These are phyloP conservation scores for Nesospiza acunhae DNA, from an alignment of 2,113 vertebrate genomes.

Conservation along the genomic window DNA sequence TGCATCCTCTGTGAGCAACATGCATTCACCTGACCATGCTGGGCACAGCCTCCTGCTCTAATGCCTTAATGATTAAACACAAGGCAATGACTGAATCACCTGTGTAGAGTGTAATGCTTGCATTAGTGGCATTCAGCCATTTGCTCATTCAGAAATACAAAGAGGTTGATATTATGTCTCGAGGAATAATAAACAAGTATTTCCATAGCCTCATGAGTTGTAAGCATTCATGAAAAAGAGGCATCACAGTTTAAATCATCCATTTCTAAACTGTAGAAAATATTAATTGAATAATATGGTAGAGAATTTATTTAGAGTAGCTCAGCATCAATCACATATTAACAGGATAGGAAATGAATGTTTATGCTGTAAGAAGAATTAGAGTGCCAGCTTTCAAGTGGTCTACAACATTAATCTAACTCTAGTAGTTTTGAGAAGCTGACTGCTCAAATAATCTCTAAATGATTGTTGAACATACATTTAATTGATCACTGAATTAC, in stretches of 20 bases:
- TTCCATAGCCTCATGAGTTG: background rate
- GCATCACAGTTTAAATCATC: background rate
- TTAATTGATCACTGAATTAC: conserved; percentile 42
- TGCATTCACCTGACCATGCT: background rate
- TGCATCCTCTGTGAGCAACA: background rate
- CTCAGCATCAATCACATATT: conserved; percentile 41
- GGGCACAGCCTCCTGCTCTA: background rate
- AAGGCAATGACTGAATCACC: background rate
- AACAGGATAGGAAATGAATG: conserved; percentile 47
- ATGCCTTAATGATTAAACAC: background rate
- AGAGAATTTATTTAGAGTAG: conserved; percentile 52
- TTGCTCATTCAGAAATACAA: background rate
- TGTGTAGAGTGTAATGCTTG: background rate
- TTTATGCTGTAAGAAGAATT: conserved; percentile 48
- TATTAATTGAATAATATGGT: conserved; percentile 2
- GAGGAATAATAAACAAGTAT: background rate
- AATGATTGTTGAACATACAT: conserved; percentile 17
- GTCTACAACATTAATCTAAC: conserved; percentile 49
- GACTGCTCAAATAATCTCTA: conserved; percentile 11
- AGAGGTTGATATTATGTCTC: background rate
- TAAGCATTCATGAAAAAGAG: background rate
- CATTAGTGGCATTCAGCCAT: background rate
- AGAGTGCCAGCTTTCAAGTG: conserved; percentile 54
- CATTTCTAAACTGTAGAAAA: conserved; percentile 9
- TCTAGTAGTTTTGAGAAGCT: conserved; percentile 22